Evolutionary conservation across 2,797 vertebrate species (phyloP).

Genomic region (Chelonia mydas): DNA sequence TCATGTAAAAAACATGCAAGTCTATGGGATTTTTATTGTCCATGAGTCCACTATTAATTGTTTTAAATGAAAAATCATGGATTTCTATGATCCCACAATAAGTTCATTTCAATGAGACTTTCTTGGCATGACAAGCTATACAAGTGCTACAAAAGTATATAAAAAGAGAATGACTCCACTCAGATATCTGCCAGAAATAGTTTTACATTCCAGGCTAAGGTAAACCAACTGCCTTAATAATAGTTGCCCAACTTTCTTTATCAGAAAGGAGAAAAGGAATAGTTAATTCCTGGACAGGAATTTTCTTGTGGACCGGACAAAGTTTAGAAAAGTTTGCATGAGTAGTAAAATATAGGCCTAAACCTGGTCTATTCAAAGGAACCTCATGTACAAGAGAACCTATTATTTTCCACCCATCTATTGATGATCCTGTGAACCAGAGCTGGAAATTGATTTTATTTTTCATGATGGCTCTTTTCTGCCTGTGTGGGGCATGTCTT

Average conservation of each 20-base stretch:
- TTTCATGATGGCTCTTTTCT: background rate
- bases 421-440: background rate
- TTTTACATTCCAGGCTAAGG: background rate
- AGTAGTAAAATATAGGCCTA: background rate
- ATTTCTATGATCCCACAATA: background rate
- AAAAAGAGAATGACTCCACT: background rate
- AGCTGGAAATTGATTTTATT: rapidly evolving
- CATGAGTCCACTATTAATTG: background rate
- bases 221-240: background rate
- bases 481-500: background rate
- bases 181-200: constrained; percentile 14
- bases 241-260: background rate
- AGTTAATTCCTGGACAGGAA: background rate
- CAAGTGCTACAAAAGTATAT: background rate
- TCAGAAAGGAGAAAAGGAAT: background rate
- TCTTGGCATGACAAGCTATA: background rate
- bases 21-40: background rate
- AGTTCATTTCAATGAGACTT: background rate
- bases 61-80: background rate
- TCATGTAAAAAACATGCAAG: constrained; percentile 14
- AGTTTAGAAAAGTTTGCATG: background rate
- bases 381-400: background rate
- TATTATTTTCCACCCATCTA: background rate
- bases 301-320: background rate
- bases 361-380: background rate